These are phyloP conservation scores for Dicaeum eximium DNA, from an alignment of 2,113 vertebrate genomes.

Conservation along the genomic window DNA sequence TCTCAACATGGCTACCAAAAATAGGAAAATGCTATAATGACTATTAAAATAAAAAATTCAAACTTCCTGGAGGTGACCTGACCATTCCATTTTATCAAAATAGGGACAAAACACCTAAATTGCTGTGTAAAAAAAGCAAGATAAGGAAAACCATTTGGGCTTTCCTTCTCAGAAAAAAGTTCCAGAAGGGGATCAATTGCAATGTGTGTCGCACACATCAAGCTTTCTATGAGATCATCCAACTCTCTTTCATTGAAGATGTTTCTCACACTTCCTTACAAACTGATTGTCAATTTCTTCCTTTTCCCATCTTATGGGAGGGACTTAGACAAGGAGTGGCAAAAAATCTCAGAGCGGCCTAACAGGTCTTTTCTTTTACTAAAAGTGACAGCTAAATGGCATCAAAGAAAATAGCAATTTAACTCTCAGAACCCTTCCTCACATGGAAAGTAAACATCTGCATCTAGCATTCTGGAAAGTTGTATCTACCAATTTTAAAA, in stretches of 20 bases:
- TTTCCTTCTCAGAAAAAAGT: not conserved
- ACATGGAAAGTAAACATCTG: not conserved
- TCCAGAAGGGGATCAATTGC: not conserved
- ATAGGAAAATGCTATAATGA: rapidly evolving
- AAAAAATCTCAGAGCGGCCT: not conserved
- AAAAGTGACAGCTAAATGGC: not conserved
- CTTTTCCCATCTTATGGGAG: not conserved
- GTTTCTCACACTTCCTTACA: not conserved
- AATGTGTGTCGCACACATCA: not conserved
- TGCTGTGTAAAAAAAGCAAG: not conserved
- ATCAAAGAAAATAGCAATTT: not conserved
- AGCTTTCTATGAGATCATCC: not conserved
- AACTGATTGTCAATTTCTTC: not conserved
- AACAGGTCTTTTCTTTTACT: not conserved
- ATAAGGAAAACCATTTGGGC: not conserved
- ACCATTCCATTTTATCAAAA: not conserved
- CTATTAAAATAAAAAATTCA: not conserved
- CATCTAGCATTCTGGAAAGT: not conserved
- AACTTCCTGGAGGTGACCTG: not conserved
- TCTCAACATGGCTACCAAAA: not conserved
- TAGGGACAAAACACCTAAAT: not conserved
- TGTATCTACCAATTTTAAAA: not conserved
- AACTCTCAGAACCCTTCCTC: not conserved
- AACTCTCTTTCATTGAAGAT: not conserved
- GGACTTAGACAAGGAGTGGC: not conserved